A percentile compares a stretch with the other conserved stretches of the same genome.
Evolutionary conservation across 2,113 vertebrate species (phyloP).

Genomic region (Gambusia affinis): DNA sequence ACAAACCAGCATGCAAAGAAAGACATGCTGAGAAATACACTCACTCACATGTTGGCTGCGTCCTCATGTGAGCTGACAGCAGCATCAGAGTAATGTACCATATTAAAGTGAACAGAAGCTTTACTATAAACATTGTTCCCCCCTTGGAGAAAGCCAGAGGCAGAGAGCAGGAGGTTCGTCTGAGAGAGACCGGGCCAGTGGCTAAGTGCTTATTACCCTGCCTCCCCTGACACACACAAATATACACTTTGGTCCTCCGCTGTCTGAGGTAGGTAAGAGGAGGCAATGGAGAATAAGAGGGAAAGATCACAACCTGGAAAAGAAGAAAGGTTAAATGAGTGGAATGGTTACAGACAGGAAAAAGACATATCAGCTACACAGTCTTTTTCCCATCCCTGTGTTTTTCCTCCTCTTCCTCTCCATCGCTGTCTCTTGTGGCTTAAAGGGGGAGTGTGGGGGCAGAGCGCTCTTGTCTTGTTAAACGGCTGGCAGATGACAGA

Average conservation of each 20-base stretch:
- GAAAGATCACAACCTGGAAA: constrained; percentile 63
- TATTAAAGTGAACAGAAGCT: constrained; percentile 91
- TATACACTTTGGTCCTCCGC: constrained; percentile 67
- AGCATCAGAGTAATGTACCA: constrained; percentile 89
- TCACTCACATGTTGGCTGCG: constrained; percentile 11
- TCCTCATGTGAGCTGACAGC: constrained; percentile 85
- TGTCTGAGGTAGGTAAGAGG: constrained; percentile 49
- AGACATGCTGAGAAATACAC: constrained; percentile 36
- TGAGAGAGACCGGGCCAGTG: constrained; percentile 57
- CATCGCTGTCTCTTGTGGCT: constrained; percentile 61
- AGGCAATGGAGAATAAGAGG: constrained; percentile 26
- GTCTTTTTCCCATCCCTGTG: constrained; percentile 31
- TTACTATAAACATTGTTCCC: constrained; percentile 85
- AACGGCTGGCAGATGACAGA: constrained; percentile 86
- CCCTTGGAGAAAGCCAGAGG: constrained; percentile 45
- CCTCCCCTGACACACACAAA: constrained; percentile 70
- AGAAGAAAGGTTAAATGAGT: constrained; percentile 67
- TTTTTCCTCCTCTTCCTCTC: constrained; percentile 43
- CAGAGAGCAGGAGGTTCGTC: constrained; percentile 59
- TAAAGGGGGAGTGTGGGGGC: constrained; percentile 74
- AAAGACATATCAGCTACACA: constrained; percentile 57
- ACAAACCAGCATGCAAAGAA: constrained; percentile 35
- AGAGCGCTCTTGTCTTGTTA: constrained; percentile 80
- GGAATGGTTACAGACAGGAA: constrained; percentile 58
- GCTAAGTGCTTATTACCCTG: constrained; percentile 77